Evolutionary conservation across 2,797 vertebrate genomes (phyloP).

Genomic region (Gallinago solitaria): DNA sequence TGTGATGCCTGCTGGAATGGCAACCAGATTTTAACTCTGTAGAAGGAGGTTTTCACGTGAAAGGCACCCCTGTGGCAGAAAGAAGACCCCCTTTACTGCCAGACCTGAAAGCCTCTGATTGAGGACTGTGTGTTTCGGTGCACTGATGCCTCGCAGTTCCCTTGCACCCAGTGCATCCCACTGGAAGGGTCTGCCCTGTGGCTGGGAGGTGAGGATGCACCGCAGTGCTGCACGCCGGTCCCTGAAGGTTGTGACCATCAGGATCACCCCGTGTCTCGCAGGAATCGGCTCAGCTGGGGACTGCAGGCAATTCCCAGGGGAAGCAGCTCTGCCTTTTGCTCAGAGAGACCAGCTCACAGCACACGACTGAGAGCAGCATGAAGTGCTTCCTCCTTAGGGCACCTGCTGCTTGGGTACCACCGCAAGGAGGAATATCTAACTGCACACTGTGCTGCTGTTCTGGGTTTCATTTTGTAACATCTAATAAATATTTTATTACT

Average conservation of each 20-base stretch:
- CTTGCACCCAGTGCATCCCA: not conserved
- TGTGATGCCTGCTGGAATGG: not conserved
- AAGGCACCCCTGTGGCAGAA: not conserved
- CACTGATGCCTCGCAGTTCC: not conserved
- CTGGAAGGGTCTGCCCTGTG: not conserved
- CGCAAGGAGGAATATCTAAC: slow-evolving; percentile 30
- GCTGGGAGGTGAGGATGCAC: not conserved
- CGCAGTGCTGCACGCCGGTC: accelerated
- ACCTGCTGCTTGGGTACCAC: slow-evolving; percentile 1
- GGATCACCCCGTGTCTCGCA: accelerated
- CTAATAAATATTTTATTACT: slow-evolving; percentile 69
- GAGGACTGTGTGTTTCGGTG: not conserved
- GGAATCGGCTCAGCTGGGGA: not conserved
- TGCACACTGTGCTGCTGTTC: slow-evolving; percentile 26
- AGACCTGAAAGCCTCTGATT: not conserved
- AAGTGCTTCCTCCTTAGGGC: not conserved
- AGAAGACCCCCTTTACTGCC: not conserved
- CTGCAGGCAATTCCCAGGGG: not conserved
- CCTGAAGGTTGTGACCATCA: not conserved
- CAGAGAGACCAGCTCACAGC: not conserved
- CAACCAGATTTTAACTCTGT: not conserved
- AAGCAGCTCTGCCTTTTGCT: not conserved
- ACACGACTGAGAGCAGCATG: not conserved
- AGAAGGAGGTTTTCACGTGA: not conserved
- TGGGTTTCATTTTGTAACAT: slow-evolving; percentile 62